These are phyloP conservation scores for Megathymus violae DNA, from an alignment of 1,140 invertebrate species.

Conservation along the genomic window DNA sequence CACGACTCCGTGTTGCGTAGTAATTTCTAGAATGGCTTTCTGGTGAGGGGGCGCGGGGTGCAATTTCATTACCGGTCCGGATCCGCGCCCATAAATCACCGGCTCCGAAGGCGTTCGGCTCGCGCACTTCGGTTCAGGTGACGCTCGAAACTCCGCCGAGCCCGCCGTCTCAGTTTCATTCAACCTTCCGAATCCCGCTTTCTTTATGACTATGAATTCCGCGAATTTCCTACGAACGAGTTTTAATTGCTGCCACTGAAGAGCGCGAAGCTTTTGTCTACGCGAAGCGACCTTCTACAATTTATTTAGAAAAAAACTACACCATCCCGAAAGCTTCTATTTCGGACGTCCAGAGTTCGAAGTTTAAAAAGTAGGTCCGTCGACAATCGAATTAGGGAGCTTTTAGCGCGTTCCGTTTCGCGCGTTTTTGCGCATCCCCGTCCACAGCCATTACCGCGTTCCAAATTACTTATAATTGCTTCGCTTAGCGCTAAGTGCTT, in stretches of 20 bases:
- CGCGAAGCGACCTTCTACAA: conserved; percentile 32
- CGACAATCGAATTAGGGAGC: conserved; percentile 80
- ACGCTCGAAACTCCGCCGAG: conserved; percentile 73
- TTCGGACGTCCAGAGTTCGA: conserved; percentile 45
- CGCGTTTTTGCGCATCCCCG: conserved; percentile 76
- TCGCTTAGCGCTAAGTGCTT: conserved; percentile 82
- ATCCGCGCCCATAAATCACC: conserved; percentile 85
- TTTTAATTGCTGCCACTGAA: conserved; percentile 72
- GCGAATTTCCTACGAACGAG: conserved; percentile 58
- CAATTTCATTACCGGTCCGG: conserved; percentile 85
- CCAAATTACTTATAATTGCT: conserved; percentile 83
- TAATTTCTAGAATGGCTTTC: conserved; percentile 81
- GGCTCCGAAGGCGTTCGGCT: conserved; percentile 68
- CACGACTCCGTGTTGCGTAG: conserved; percentile 70
- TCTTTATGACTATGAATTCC: conserved; percentile 77
- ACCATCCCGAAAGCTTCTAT: conserved; percentile 37
- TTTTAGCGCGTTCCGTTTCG: conserved; percentile 79
- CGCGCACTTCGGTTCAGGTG: conserved; percentile 70
- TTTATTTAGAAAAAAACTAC: conserved; percentile 39
- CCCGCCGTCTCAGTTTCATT: conserved; percentile 73
- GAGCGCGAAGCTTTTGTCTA: conserved; percentile 54
- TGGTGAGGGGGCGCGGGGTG: conserved; percentile 55
- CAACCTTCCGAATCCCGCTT: conserved; percentile 63
- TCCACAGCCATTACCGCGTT: conserved; percentile 76
- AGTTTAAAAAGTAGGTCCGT: conserved; percentile 70